These are phyloP conservation scores for Campaea margaritaria DNA, from an alignment of 2,888 invertebrate species.

Conservation along the genomic window DNA sequence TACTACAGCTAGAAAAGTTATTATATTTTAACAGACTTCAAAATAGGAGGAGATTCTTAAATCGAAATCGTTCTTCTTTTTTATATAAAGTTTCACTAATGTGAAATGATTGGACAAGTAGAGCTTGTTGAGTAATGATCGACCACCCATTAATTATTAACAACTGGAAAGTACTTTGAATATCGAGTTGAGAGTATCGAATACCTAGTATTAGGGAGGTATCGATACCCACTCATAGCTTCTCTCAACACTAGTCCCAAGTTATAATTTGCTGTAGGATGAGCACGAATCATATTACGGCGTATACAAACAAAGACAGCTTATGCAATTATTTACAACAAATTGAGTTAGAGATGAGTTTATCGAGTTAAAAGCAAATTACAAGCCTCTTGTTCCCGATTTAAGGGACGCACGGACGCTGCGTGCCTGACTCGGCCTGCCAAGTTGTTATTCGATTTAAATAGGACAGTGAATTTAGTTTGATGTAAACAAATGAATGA, in stretches of 20 bases:
- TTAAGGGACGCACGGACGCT: conserved; percentile 11
- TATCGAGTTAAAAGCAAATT: conserved; percentile 79
- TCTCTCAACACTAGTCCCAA: conserved; percentile 3
- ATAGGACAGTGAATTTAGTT: neutral
- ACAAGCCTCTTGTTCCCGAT: conserved; percentile 67
- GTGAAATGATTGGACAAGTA: too few species aligned
- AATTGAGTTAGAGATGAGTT: conserved; percentile 67
- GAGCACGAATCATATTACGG: conserved; percentile 69
- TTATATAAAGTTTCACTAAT: too few species aligned
- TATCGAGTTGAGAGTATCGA: neutral
- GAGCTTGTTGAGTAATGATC: too few species aligned
- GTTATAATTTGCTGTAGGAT: conserved; percentile 77
- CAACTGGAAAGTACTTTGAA: too few species aligned
- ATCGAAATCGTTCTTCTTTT: too few species aligned
- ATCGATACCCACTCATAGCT: neutral
- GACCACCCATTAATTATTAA: too few species aligned
- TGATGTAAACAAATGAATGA: neutral
- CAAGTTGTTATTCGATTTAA: conserved; percentile 9
- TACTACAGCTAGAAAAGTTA: too few species aligned
- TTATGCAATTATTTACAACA: conserved; percentile 62
- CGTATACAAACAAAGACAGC: conserved; percentile 58
- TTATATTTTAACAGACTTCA: too few species aligned
- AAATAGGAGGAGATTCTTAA: too few species aligned
- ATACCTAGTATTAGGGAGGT: neutral
- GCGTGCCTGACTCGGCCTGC: conserved; percentile 9